These are phyloP conservation scores for Stegodyphus mimosarum DNA, from an alignment of 1,140 invertebrate genomes.

Conservation along the genomic window DNA sequence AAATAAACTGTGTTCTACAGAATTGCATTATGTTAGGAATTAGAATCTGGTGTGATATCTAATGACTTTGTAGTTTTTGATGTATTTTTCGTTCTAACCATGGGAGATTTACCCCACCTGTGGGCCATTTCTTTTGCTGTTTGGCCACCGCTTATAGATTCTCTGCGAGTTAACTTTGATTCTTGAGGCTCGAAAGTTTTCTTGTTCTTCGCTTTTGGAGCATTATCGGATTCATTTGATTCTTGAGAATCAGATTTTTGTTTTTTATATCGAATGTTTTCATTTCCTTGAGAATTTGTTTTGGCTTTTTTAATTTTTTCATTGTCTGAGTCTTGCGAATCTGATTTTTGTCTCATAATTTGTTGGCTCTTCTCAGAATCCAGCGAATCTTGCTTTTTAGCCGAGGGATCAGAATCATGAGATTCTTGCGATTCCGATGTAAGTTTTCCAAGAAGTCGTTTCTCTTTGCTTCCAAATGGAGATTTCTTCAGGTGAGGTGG, in stretches of 20 bases:
- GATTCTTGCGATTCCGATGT: conserved; percentile 40
- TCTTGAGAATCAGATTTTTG: conserved; percentile 52
- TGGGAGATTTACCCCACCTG: conserved; percentile 39
- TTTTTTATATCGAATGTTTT: not conserved
- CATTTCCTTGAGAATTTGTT: conserved; percentile 32
- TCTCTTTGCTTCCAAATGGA: not conserved
- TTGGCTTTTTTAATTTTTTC: conserved; percentile 5
- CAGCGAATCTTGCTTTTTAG: conserved; percentile 11
- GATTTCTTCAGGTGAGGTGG: not conserved
- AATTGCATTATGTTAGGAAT: not conserved
- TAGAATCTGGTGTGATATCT: conserved; percentile 9
- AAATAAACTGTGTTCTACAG: too few species aligned
- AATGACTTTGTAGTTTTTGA: conserved; percentile 33
- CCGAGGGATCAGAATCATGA: conserved; percentile 31
- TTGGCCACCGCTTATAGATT: conserved; percentile 19
- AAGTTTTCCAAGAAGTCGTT: not conserved
- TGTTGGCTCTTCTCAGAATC: conserved; percentile 19
- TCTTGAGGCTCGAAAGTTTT: conserved; percentile 20
- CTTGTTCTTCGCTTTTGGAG: conserved; percentile 24
- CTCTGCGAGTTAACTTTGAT: conserved; percentile 21
- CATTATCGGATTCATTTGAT: conserved; percentile 34
- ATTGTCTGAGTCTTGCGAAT: conserved; percentile 3
- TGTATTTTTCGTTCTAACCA: not conserved
- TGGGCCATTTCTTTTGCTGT: not conserved
- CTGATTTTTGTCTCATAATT: conserved; percentile 16